Conservation (phyloP, 2,113 vertebrate genomes). For the Calidris pygmaea region DNA sequence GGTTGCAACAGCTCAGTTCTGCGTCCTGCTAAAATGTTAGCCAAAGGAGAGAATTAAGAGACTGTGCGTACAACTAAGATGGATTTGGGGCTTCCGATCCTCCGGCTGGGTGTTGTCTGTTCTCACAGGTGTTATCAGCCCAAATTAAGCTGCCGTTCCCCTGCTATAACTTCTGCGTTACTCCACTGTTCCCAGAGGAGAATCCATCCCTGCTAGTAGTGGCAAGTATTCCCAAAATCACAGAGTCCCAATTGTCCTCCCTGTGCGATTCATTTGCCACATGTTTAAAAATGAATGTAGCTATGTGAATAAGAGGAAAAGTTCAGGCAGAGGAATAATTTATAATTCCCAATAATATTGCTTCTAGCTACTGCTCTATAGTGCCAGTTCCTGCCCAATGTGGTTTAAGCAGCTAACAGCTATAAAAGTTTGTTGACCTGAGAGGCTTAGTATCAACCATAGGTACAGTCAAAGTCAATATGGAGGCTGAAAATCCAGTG, state of each 20-base stretch:
- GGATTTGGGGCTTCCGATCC: conserved; percentile 9
- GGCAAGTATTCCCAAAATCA: conserved; percentile 27
- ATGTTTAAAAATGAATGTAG: conserved; percentile 64
- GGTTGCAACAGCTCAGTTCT: conserved; percentile 5
- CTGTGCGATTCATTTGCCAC: not conserved
- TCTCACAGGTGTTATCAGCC: not conserved
- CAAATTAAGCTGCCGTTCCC: not conserved
- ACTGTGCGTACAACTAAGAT: not conserved
- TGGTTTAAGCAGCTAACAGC: conserved; percentile 75
- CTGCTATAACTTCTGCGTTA: not conserved
- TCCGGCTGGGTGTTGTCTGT: not conserved
- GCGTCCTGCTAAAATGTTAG: not conserved
- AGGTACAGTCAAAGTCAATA: conserved; percentile 82
- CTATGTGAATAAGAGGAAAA: conserved; percentile 70
- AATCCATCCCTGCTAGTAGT: not conserved
- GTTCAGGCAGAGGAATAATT: conserved; percentile 65
- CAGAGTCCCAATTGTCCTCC: conserved; percentile 53
- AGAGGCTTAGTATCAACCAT: conserved; percentile 81
- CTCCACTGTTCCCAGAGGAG: not conserved
- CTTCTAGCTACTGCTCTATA: conserved; percentile 65
- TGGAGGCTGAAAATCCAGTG: conserved; percentile 77
- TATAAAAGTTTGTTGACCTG: conserved; percentile 82
- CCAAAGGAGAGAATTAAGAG: conserved; percentile 8
- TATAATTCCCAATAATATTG: conserved; percentile 64
- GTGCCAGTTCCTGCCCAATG: conserved; percentile 71